Conservation (phyloP, 2,113 vertebrate genomes). For the Aldabrachelys gigantea region DNA sequence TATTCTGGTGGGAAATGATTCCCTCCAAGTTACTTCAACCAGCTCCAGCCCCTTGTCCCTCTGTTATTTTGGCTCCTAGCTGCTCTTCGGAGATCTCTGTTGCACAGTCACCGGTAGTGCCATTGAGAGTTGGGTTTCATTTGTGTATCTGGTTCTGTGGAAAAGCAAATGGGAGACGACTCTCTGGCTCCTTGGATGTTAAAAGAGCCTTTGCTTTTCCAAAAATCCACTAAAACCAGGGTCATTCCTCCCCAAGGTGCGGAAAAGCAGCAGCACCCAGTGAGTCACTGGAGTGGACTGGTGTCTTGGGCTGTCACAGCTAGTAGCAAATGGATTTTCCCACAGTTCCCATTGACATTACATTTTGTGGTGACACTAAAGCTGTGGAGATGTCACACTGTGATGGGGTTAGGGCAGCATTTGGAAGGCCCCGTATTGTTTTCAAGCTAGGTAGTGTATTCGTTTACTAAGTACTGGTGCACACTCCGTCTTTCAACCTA, state of each 20-base stretch:
- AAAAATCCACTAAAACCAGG: too few species aligned
- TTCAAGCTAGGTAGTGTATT: not conserved
- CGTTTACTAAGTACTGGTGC: not conserved
- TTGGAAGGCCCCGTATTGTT: not conserved
- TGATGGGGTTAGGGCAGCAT: fast-evolving
- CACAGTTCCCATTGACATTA: fast-evolving
- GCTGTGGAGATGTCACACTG: fast-evolving
- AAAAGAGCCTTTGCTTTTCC: not conserved
- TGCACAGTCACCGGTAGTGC: not conserved
- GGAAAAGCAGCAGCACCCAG: not conserved
- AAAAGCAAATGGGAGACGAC: not conserved
- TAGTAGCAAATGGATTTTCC: not conserved
- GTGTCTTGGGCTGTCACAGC: not conserved
- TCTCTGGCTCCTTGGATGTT: not conserved
- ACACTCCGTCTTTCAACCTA: not conserved
- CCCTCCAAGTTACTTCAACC: not conserved
- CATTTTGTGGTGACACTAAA: not conserved
- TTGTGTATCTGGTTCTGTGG: not conserved
- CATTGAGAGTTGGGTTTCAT: not conserved
- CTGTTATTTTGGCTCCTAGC: too few species aligned
- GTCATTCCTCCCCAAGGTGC: not conserved
- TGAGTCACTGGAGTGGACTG: not conserved
- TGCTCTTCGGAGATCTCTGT: not conserved
- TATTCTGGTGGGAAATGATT: not conserved
- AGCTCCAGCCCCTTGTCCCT: not conserved